Evolutionary conservation across 2,797 vertebrate species (phyloP), one percentile per base, ranked within the genome.

Genomic region (Numenius phaeopus): DNA sequence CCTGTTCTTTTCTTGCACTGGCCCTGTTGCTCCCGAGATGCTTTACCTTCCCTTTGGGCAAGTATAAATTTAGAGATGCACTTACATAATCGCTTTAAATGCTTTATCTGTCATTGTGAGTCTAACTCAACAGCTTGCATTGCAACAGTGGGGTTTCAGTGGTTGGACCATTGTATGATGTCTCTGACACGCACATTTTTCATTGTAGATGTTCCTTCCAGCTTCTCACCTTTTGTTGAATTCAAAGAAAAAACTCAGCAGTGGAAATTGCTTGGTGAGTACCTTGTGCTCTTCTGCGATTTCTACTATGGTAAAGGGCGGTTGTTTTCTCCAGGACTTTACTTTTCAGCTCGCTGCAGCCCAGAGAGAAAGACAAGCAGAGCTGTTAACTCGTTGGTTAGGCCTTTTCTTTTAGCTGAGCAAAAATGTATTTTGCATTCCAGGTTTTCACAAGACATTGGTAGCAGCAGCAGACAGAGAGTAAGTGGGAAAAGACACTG

Each of bases 251-350:
- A 99, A 79, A 98, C 98, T 26, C 99, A 99, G 97, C 99, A 99
- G 95, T 99, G 99, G 99, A 99, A 99, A 83, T 98, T 99, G 98
- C 98, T 99, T 9, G 99, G 99, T 99, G 97, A 98, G 98, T 98
- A 46, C 59, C 58, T 87, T 47, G 16, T 58, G 40, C 26, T 89
- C 4, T 57, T 37, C 27, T 7, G 0, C 11, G 19, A 50, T 10
- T 11, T 49, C 57, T 47, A 1, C 50, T 55, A 1, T 23, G 79
- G 24, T 49, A 24, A 20, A 32, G 13, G 34, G n/a, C 77, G 15
- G 16, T 50, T 34, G 9, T 84, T 42, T 91, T 40, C 32, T 71
- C 15, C 21, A 46, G 44, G 39, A 20, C 30, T 87, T 87, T 2
- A 19, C 37, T 59, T 89, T 55, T 9, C 19, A 10, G 23, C 32